Evolutionary conservation across 1,140 invertebrate species (phyloP).

Genomic region (Contarinia nasturtii): DNA sequence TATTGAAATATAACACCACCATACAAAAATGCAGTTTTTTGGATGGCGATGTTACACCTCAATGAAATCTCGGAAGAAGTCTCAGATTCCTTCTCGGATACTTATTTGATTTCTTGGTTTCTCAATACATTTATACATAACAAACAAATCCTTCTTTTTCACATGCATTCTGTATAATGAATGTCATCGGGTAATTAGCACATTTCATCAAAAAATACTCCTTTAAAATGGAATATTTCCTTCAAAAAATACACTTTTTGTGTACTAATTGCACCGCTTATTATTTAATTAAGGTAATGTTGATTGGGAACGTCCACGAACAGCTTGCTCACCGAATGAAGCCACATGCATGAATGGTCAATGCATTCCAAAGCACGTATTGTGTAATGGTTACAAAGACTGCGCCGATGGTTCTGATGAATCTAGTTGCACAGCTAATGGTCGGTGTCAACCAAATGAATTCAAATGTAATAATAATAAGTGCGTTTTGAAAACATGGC

Average conservation of each 20-base stretch:
- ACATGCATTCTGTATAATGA: not conserved
- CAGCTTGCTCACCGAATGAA: constrained; percentile 52
- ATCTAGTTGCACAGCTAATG: constrained; percentile 61
- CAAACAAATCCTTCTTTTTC: not conserved
- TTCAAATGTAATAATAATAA: constrained; percentile 71
- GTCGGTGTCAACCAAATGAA: constrained; percentile 79
- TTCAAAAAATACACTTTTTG: too few relatives aligned
- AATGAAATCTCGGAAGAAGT: too few relatives aligned
- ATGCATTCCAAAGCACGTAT: constrained; percentile 61
- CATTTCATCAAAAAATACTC: not conserved
- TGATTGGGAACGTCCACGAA: constrained; percentile 24
- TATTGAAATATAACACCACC: not conserved
- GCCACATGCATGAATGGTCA: constrained; percentile 81
- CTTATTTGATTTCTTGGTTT: too few relatives aligned
- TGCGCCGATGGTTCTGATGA: constrained; percentile 83
- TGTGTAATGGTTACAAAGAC: constrained; percentile 66
- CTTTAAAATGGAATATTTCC: too few relatives aligned
- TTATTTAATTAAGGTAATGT: not conserved
- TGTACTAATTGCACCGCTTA: too few relatives aligned
- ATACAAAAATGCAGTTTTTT: too few relatives aligned
- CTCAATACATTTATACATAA: too few relatives aligned
- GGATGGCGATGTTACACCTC: too few relatives aligned
- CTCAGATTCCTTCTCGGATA: too few relatives aligned
- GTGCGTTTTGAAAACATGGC: constrained; percentile 83
- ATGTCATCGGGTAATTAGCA: not conserved